These are phyloP conservation scores for Hydractinia symbiolongicarpus DNA, from an alignment of 30 jellyfish, hydroid and myxozoan species.

Conservation along the genomic window DNA sequence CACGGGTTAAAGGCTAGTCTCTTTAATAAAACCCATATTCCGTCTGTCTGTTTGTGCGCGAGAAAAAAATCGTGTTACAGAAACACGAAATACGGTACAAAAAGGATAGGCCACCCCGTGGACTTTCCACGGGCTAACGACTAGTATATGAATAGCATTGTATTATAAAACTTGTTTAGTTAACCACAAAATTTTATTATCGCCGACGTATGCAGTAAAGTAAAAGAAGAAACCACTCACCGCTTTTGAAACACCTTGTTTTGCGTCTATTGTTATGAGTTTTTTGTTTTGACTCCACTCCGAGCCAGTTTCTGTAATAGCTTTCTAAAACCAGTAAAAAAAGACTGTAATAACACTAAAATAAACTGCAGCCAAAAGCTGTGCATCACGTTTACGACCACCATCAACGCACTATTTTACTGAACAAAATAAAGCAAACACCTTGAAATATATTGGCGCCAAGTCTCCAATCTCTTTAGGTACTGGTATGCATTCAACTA, in stretches of 20 bases:
- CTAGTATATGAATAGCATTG: too few relatives aligned
- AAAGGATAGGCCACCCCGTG: too few relatives aligned
- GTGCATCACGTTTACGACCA: background rate
- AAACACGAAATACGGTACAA: too few relatives aligned
- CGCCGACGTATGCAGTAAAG: too few relatives aligned
- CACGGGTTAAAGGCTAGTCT: too few relatives aligned
- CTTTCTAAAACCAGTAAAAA: slow-evolving; percentile 44
- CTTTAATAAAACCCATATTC: too few relatives aligned
- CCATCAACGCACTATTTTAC: too few relatives aligned
- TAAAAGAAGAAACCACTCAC: slow-evolving; percentile 24
- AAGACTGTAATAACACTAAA: background rate
- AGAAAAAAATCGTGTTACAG: too few relatives aligned
- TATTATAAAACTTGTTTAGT: too few relatives aligned
- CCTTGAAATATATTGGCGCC: slow-evolving; percentile 92
- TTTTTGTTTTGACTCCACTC: slow-evolving; percentile 91
- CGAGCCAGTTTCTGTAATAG: slow-evolving; percentile 67
- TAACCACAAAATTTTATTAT: too few relatives aligned
- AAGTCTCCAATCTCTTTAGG: slow-evolving; percentile 73
- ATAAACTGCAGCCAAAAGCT: background rate
- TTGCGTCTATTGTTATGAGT: slow-evolving; percentile 34
- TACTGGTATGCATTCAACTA: slow-evolving; percentile 77
- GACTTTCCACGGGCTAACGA: too few relatives aligned
- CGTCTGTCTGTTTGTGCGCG: too few relatives aligned
- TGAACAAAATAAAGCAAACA: background rate
- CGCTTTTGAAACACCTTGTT: slow-evolving; percentile 58